These are phyloP conservation scores for Coboldia fuscipes DNA, from an alignment of 1,140 invertebrate genomes.

Conservation along the genomic window DNA sequence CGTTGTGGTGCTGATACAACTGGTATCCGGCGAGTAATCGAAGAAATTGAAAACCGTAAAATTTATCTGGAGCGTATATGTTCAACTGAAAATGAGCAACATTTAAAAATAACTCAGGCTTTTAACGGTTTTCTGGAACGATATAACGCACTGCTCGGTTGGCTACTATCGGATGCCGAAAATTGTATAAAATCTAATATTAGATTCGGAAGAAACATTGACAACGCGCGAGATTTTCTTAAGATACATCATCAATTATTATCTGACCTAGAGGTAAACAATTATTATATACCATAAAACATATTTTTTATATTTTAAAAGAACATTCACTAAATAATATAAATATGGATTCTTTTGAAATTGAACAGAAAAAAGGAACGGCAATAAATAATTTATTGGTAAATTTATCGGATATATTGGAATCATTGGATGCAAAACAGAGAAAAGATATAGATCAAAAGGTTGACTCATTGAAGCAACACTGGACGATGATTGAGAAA, in stretches of 20 bases:
- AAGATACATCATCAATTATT: conserved; percentile 51
- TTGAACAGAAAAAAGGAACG: conserved; percentile 36
- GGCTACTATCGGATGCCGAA: conserved; percentile 44
- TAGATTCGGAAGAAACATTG: conserved; percentile 48
- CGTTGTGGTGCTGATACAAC: conserved; percentile 38
- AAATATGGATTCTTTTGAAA: too few species aligned
- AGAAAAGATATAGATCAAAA: conserved; percentile 37
- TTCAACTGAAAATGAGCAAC: conserved; percentile 47
- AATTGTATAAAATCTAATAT: conserved; percentile 49
- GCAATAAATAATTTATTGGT: conserved; percentile 39
- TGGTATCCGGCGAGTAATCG: conserved; percentile 39
- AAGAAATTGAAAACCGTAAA: conserved; percentile 54
- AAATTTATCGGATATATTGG: conserved; percentile 38
- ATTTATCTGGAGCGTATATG: conserved; percentile 41
- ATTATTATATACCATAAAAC: too few species aligned
- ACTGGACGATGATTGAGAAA: conserved; percentile 40
- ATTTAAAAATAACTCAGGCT: conserved; percentile 39
- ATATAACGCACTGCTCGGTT: conserved; percentile 45
- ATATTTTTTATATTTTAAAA: too few species aligned
- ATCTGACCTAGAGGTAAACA: conserved; percentile 45
- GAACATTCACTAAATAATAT: too few species aligned
- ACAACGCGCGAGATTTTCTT: conserved; percentile 50
- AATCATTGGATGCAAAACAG: conserved; percentile 40
- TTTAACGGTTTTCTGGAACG: conserved; percentile 46
- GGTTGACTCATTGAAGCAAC: conserved; percentile 32